These are phyloP conservation scores for Psittacula cyanocephala DNA, from an alignment of 2,113 vertebrate genomes.

Conservation along the genomic window DNA sequence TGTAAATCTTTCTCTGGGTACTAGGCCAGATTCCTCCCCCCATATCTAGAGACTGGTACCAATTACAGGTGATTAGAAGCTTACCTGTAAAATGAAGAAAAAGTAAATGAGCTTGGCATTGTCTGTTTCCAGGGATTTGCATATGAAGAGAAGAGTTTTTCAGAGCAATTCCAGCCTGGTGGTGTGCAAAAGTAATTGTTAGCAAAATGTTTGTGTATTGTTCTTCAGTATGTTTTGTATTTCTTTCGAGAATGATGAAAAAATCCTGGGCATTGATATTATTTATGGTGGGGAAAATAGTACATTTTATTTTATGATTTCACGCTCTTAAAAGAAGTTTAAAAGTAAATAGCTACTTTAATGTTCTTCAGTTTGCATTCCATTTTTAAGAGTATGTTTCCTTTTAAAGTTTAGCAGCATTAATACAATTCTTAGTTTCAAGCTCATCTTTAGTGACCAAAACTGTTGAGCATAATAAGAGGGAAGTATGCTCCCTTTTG, in stretches of 20 bases:
- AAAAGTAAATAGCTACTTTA: background rate
- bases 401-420: background rate
- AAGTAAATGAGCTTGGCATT: background rate
- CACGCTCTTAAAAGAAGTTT: background rate
- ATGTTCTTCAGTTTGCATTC: background rate
- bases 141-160: background rate
- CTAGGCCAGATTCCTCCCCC: background rate
- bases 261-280: background rate
- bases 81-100: background rate
- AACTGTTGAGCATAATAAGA: background rate
- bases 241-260: background rate
- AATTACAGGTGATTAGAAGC: background rate
- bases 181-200: background rate
- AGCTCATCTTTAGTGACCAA: background rate
- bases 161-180: background rate
- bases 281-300: background rate
- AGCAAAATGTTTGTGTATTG: background rate
- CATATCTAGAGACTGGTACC: background rate
- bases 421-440: background rate
- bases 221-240: background rate
- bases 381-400: background rate
- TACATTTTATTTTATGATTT: background rate
- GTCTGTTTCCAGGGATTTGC: background rate
- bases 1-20: background rate
- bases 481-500: background rate